These are phyloP conservation scores for Julus scandinavius DNA, from an alignment of 2,888 invertebrate genomes.

Conservation along the genomic window DNA sequence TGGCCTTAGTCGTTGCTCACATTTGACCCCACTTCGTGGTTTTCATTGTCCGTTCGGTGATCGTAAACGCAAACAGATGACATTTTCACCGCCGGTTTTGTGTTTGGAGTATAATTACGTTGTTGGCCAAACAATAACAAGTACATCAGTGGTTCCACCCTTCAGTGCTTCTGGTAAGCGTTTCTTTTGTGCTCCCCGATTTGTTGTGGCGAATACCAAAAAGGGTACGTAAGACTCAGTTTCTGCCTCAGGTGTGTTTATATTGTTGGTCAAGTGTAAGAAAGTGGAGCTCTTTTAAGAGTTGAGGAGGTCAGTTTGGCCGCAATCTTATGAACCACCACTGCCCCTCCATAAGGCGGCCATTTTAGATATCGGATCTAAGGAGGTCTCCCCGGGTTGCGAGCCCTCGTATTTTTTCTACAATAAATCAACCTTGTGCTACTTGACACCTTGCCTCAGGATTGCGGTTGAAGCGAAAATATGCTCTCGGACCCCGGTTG, in stretches of 20 bases:
- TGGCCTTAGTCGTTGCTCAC: neutral
- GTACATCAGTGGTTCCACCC: slow-evolving; percentile 29
- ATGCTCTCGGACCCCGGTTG: slow-evolving; percentile 2
- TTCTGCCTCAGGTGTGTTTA: slow-evolving; percentile 42
- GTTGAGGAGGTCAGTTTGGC: slow-evolving; percentile 24
- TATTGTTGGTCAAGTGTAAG: slow-evolving; percentile 34
- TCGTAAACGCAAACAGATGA: neutral
- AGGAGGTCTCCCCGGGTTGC: neutral
- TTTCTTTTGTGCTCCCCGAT: neutral
- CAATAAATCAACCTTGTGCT: slow-evolving; percentile 26
- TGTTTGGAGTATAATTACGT: slow-evolving; percentile 35
- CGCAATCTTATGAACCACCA: neutral
- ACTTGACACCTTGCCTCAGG: slow-evolving; percentile 34
- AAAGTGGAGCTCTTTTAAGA: slow-evolving; percentile 17
- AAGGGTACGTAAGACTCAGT: slow-evolving; percentile 19
- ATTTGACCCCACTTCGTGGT: neutral
- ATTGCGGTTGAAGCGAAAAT: slow-evolving; percentile 22
- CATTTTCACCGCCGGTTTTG: slow-evolving; percentile 33
- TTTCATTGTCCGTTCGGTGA: neutral
- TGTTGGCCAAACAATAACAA: slow-evolving; percentile 34
- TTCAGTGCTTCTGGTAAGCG: slow-evolving; percentile 40
- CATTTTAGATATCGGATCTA: neutral
- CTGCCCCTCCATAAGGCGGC: neutral
- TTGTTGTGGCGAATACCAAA: neutral
- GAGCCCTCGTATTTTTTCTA: slow-evolving; percentile 2